Percentiles rank a stretch among this genome's conserved stretches.
phyloP scores from a whole-genome alignment of 2,797 vertebrate species.

The Acrossocheilus wenchowensis region DNA sequence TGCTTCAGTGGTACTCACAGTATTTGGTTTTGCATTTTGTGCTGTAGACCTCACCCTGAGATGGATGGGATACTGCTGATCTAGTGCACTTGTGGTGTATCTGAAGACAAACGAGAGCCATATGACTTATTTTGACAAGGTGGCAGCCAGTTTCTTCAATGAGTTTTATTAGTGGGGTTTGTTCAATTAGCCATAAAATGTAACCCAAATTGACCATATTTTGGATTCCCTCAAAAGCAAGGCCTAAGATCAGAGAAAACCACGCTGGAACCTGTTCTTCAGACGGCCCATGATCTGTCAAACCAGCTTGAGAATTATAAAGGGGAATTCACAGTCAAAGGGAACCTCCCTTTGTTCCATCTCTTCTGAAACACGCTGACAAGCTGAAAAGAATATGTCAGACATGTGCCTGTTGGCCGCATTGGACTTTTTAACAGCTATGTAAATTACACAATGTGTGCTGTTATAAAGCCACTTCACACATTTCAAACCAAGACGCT shows the following conservation, averaged over 20 bases:
- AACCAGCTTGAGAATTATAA: conserved; percentile 17
- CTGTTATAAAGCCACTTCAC: conserved; percentile 43
- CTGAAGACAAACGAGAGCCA: not conserved
- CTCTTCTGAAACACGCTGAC: conserved; percentile 42
- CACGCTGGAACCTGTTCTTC: conserved; percentile 16
- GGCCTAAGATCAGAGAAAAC: conserved; percentile 7
- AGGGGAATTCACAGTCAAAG: conserved; percentile 43
- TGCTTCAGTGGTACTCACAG: not conserved
- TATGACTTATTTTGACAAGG: conserved; percentile 6
- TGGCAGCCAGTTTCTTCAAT: not conserved
- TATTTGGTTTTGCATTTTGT: conserved; percentile 13
- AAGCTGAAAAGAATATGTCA: conserved; percentile 38
- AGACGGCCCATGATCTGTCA: conserved; percentile 4
- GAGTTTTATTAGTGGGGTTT: conserved; percentile 22
- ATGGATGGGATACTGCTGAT: not conserved
- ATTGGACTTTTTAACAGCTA: conserved; percentile 44
- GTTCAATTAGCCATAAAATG: conserved; percentile 26
- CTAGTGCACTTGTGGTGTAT: not conserved
- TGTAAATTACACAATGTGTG: conserved; percentile 39
- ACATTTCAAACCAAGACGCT: conserved; percentile 27
- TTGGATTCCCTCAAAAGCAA: not conserved
- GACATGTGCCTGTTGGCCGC: conserved; percentile 37
- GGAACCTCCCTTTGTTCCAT: conserved; percentile 47
- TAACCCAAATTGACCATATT: not conserved
- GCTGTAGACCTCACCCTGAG: conserved; percentile 8